These are phyloP conservation scores for Coelopa frigida DNA, from an alignment of 1,140 invertebrate species.

Conservation along the genomic window DNA sequence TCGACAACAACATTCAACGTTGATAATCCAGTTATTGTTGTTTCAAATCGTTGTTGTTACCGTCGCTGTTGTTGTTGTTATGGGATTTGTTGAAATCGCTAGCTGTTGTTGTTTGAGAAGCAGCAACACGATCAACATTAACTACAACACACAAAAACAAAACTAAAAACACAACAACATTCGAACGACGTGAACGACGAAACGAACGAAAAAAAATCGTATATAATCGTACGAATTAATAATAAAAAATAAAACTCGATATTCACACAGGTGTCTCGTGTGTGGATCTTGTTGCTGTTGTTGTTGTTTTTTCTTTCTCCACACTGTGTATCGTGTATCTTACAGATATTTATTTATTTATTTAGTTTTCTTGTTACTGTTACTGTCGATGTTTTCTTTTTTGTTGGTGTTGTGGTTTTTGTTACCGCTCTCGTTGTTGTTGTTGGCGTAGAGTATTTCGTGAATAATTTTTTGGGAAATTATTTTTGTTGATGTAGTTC, in stretches of 20 bases:
- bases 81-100: too few species aligned
- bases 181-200: too few species aligned
- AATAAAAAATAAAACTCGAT: constrained; percentile 13
- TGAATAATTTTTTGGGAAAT: neutral
- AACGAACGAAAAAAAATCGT: too few species aligned
- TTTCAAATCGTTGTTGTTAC: constrained; percentile 13
- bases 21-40: too few species aligned
- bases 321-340: neutral
- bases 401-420: neutral
- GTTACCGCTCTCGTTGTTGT: too few species aligned
- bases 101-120: too few species aligned
- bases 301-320: constrained; percentile 2
- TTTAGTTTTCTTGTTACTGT: constrained; percentile 4
- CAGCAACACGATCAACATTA: too few species aligned
- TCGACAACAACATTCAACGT: too few species aligned
- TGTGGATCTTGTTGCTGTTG: neutral
- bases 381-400: neutral
- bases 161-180: too few species aligned
- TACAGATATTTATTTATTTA: constrained; percentile 2
- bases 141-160: too few species aligned
- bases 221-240: constrained; percentile 8
- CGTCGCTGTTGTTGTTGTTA: constrained; percentile 13
- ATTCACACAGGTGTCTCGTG: constrained; percentile 8
- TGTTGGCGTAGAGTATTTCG: constrained; percentile 15
- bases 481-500: constrained; percentile 10